Conservation (phyloP, 2,797 vertebrate genomes). For the Eulemur rubriventer region DNA sequence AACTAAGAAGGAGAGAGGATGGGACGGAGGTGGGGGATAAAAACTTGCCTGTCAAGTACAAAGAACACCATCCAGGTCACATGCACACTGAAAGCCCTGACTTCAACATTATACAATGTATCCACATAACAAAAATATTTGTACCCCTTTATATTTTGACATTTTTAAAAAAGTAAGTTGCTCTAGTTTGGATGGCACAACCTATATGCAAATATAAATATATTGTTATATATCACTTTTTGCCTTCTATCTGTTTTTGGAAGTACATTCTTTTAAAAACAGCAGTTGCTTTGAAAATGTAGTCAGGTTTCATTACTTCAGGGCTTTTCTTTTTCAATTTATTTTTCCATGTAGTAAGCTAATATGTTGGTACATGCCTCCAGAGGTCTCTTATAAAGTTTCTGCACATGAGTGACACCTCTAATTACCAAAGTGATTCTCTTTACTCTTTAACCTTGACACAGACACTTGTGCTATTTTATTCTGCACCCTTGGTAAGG, state of each 20-base stretch:
- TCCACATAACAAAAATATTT: background rate
- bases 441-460: conserved; percentile 17
- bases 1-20: background rate
- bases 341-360: conserved; percentile 35
- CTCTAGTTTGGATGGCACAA: background rate
- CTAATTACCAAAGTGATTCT: conserved; percentile 1
- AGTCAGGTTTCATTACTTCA: background rate
- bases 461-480: background rate
- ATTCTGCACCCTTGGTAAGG: background rate
- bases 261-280: background rate
- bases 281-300: background rate
- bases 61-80: background rate
- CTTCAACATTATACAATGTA: background rate
- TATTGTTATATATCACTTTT: background rate
- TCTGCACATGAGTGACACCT: background rate
- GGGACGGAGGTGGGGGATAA: background rate
- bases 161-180: background rate
- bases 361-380: background rate
- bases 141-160: background rate
- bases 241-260: background rate
- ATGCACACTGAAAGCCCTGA: background rate
- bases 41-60: background rate
- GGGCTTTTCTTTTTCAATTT: conserved; percentile 45
- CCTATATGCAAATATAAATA: background rate
- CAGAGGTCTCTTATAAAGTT: background rate